Evolutionary conservation across 1,140 invertebrate species (phyloP).

Genomic region (Drosophila bocki): DNA sequence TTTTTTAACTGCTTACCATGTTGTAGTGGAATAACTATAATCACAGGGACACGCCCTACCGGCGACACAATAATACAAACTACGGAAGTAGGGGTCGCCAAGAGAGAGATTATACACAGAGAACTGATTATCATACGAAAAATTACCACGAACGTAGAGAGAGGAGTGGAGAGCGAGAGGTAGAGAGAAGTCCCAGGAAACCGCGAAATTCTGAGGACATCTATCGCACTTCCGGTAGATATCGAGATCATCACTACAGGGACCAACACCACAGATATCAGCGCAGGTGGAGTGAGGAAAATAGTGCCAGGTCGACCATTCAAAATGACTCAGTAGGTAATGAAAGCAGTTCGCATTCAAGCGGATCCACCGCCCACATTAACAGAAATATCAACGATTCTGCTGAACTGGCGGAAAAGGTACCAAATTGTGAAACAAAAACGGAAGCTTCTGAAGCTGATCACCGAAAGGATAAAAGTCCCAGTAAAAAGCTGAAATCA

Average conservation of each 20-base stretch:
- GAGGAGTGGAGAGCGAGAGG: background rate
- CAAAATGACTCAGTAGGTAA: background rate
- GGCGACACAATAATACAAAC: slow-evolving; percentile 4
- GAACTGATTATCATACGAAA: slow-evolving; percentile 26
- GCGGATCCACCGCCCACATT: background rate
- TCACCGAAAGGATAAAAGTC: background rate
- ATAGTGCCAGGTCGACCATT: background rate
- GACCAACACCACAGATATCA: slow-evolving; percentile 10
- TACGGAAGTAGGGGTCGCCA: slow-evolving; percentile 20
- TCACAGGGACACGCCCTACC: slow-evolving; percentile 17
- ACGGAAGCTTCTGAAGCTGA: slow-evolving; percentile 8
- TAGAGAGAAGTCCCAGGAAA: slow-evolving; percentile 1
- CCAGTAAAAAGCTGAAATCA: background rate
- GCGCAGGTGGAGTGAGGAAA: background rate
- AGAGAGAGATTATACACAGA: slow-evolving; percentile 29
- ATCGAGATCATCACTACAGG: slow-evolving; percentile 13
- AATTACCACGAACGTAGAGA: slow-evolving; percentile 2
- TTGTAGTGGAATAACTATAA: slow-evolving; percentile 31
- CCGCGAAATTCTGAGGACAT: background rate
- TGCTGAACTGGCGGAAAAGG: background rate
- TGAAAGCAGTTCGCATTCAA: background rate
- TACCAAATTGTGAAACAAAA: slow-evolving; percentile 3
- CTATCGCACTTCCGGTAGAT: background rate
- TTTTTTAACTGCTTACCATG: slow-evolving; percentile 3
- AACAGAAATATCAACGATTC: background rate